Conservation (phyloP, 2,797 vertebrate species). For the Halcyon chelicuti region DNA sequence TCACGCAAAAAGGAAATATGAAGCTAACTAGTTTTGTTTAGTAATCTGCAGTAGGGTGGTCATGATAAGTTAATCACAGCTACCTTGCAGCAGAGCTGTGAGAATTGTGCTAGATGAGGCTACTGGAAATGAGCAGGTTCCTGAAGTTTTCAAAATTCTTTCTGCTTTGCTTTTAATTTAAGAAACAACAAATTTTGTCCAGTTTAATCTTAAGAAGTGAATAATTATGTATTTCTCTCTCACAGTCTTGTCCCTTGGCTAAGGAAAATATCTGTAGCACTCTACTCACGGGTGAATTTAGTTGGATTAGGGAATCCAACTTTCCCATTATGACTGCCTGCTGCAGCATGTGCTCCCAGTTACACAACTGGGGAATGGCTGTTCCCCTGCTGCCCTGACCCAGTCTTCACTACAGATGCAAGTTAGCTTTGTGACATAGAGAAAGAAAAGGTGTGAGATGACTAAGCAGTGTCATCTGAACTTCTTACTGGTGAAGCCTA, state of each 20-base stretch:
- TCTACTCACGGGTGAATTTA: not conserved
- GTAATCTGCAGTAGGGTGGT: not conserved
- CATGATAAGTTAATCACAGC: not conserved
- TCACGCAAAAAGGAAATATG: not conserved
- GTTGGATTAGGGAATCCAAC: not conserved
- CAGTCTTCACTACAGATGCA: not conserved
- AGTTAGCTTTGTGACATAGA: not conserved
- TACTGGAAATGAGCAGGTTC: not conserved
- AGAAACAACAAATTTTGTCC: not conserved
- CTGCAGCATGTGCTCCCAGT: not conserved
- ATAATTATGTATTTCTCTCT: not conserved
- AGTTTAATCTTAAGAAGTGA: not conserved
- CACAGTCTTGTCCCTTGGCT: not conserved
- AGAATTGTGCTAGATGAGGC: not conserved
- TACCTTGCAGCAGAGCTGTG: not conserved
- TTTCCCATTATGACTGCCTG: fast-evolving
- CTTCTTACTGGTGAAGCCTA: not conserved
- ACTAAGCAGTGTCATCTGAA: not conserved
- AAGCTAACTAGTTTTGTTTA: not conserved
- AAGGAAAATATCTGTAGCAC: not conserved
- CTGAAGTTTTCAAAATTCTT: not conserved
- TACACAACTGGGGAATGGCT: not conserved
- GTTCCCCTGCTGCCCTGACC: not conserved
- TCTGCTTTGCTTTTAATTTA: not conserved
- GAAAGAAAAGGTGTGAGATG: not conserved